These are phyloP conservation scores for Tylochromis polylepis DNA, from an alignment of 2,113 vertebrate genomes.

Conservation along the genomic window DNA sequence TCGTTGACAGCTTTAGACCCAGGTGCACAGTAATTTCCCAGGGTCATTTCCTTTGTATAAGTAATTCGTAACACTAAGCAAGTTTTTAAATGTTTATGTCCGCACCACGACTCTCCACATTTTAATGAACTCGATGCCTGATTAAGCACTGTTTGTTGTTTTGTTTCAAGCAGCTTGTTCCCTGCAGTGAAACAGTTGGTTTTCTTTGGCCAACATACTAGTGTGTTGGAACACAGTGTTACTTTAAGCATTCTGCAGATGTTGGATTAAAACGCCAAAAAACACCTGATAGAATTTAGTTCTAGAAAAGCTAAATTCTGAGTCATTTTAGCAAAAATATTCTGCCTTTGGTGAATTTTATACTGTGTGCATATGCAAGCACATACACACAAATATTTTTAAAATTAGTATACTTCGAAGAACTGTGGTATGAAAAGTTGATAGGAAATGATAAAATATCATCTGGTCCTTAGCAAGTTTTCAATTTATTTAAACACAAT, in stretches of 20 bases:
- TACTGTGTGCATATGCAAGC: too few species aligned
- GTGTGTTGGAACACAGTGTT: neutral
- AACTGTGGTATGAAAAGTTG: too few species aligned
- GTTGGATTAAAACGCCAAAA: neutral
- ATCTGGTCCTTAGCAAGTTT: too few species aligned
- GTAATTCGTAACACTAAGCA: neutral
- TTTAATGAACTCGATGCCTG: neutral
- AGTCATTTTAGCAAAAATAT: neutral
- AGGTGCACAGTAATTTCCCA: neutral
- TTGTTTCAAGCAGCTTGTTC: neutral
- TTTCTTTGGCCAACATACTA: neutral
- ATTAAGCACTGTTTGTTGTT: neutral
- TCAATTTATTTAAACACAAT: too few species aligned
- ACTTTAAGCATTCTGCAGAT: constrained; percentile 5
- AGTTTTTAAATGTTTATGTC: neutral
- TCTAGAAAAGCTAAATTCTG: neutral
- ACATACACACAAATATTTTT: too few species aligned
- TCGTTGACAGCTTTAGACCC: neutral
- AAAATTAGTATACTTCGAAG: too few species aligned
- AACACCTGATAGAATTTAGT: neutral
- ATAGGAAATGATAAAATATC: too few species aligned
- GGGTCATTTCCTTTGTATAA: neutral
- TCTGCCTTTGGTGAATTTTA: neutral
- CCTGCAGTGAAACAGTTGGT: neutral
- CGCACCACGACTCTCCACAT: neutral